Conservation (phyloP, 1,140 invertebrate species). For the Temnothorax curvispinosus region DNA sequence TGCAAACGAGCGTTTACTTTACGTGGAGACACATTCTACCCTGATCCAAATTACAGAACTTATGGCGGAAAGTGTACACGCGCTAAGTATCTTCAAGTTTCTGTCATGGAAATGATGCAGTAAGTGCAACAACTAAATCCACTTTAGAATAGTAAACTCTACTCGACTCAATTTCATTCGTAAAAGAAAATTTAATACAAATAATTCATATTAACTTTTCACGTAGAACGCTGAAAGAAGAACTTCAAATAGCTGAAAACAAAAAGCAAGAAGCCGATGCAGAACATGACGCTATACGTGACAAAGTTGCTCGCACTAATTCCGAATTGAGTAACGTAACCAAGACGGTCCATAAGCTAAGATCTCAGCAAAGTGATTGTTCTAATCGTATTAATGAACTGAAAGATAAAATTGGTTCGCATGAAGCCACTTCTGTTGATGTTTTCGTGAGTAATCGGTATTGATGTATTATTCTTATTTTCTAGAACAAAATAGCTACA, state of each 20-base stretch:
- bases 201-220: constrained; percentile 2
- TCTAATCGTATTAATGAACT: constrained; percentile 80
- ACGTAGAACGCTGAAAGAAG: constrained; percentile 75
- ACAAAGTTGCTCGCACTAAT: constrained; percentile 70
- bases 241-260: constrained; percentile 67
- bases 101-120: constrained; percentile 41
- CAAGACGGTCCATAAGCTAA: constrained; percentile 65
- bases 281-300: constrained; percentile 55
- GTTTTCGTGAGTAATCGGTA: constrained; percentile 81
- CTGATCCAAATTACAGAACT: constrained; percentile 89
- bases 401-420: constrained; percentile 81
- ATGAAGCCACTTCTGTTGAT: constrained; percentile 67
- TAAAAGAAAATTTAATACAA: constrained; percentile 38
- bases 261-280: constrained; percentile 45
- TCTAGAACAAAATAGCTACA: not conserved
- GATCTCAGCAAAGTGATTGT: constrained; percentile 63
- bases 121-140: constrained; percentile 15
- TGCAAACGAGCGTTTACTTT: constrained; percentile 88
- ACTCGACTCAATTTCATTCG: not conserved
- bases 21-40: constrained; percentile 87
- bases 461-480: constrained; percentile 65
- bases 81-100: constrained; percentile 88
- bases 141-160: constrained; percentile 16
- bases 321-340: constrained; percentile 69
- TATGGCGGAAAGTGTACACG: constrained; percentile 84